Evolutionary conservation across 2,797 vertebrate species (phyloP), one percentile per base, ranked within the genome.

Genomic region (Sandelia bainsii): DNA sequence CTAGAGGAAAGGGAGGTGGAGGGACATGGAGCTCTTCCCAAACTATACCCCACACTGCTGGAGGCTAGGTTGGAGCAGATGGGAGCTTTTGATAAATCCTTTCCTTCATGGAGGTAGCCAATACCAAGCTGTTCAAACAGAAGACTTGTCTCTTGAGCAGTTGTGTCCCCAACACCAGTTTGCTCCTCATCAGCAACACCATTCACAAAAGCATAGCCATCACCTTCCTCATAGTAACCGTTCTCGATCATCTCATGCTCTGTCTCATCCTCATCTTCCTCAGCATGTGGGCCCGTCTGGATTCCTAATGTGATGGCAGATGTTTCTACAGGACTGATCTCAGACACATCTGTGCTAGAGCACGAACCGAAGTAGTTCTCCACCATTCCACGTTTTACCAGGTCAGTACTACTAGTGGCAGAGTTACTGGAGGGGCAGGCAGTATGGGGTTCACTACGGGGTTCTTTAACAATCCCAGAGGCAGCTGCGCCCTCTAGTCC

Each of bases 201-300:
- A 54, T 96, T 97, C 67, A 95, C 89, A 81, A 94, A 89, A 63
- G 92, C 87, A 5, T 90, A 90, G 25, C 94, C 93, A 1, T 97
- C 96, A 0, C 95, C 90, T 92, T 98, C 97, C 86, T 99, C 98
- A 3, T 98, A 98, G 92, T 96, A 99, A 61, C 98, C 98, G 1
- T 99, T 99, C 91, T 99, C 96, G 49, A 99, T 95, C 96, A 98
- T 98, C 76, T 97, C 96, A 20, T 96, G 95, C 80, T 99, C 96
- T 0, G 94, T 88, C 9, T 97, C 94, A 4, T 95, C 91, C 29
- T 91, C 93, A 0, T 92, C 88, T 1, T 91, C 82, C 52, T 89
- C 82, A 14, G 61, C 69, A 44, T 65, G 88, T 1, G 80, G 53
- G 37, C 54, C 85, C 12, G 75, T 83, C 74, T 93, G 92, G 52